Evolutionary conservation across 2,888 invertebrate genomes (phyloP).

Genomic region (Aleiodes testaceus): DNA sequence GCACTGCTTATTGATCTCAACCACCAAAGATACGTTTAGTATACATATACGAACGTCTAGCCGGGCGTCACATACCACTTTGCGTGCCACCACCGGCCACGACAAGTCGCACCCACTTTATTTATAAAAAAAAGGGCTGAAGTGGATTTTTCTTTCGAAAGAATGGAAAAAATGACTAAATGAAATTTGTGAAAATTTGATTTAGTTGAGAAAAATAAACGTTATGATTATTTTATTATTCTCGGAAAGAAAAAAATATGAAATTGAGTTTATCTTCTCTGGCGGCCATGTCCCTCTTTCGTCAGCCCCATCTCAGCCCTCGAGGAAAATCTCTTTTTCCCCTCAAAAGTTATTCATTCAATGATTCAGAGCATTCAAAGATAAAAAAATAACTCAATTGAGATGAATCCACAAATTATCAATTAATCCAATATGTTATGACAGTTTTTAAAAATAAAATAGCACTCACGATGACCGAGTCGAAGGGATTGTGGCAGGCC

Average conservation of each 20-base stretch:
- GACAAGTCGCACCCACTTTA: constrained; percentile 41
- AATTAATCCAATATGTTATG: not conserved
- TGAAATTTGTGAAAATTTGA: too few species aligned
- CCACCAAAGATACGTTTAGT: constrained; percentile 65
- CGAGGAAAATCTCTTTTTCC: not conserved
- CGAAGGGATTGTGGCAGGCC: constrained; percentile 73
- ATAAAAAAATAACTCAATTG: not conserved
- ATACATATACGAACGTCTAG: constrained; percentile 64
- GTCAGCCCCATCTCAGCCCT: constrained; percentile 38
- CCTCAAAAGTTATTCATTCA: not conserved
- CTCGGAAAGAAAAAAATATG: constrained; percentile 1
- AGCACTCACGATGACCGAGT: constrained; percentile 72
- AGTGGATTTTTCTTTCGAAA: too few species aligned
- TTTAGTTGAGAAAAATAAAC: not conserved
- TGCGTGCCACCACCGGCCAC: constrained; percentile 49
- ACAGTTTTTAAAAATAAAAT: not conserved
- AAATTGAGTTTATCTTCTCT: constrained; percentile 2
- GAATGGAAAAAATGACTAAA: too few species aligned
- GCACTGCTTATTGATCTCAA: constrained; percentile 72
- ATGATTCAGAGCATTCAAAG: not conserved
- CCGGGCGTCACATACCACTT: constrained; percentile 62
- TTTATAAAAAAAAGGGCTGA: not conserved
- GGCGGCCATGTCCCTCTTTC: constrained; percentile 29
- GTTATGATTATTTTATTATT: not conserved
- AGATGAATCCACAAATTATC: not conserved